Conservation (phyloP, 2,888 invertebrate species). For the Hedychridium roseum region DNA sequence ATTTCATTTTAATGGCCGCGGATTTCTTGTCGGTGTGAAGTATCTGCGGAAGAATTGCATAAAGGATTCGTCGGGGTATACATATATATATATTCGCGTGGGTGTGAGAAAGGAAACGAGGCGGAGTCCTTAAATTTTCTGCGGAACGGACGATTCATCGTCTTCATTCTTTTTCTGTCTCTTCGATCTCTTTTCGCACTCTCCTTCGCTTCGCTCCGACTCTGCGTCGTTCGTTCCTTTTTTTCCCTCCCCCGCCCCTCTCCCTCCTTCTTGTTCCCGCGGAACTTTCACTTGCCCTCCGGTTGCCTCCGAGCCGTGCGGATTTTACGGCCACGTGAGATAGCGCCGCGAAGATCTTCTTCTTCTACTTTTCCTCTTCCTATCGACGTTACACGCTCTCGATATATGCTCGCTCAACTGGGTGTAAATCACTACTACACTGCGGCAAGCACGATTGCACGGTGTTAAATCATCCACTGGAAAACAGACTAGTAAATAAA, state of each 20-base stretch:
- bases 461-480: too few species aligned
- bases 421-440: too few species aligned
- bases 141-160: too few species aligned
- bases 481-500: too few species aligned
- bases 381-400: too few species aligned
- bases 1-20: too few species aligned
- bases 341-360: constrained; percentile 47
- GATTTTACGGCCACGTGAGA: constrained; percentile 46
- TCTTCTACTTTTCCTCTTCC: constrained; percentile 2
- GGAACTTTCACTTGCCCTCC: constrained; percentile 57
- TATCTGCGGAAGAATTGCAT: too few species aligned
- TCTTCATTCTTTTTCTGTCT: constrained; percentile 5
- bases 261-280: constrained; percentile 18
- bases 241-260: constrained; percentile 11
- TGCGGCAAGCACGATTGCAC: too few species aligned
- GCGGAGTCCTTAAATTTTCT: not conserved
- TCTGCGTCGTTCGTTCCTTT: constrained; percentile 8
- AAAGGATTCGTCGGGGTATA: too few species aligned
- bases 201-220: constrained; percentile 13
- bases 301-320: constrained; percentile 42
- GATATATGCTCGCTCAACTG: too few species aligned
- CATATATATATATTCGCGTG: not conserved
- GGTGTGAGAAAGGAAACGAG: not conserved
- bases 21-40: too few species aligned
- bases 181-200: constrained; percentile 14